A percentile compares a stretch with the other conserved stretches of the same genome.
phyloP scores from a whole-genome alignment of 2,113 vertebrate species.

The Myotis brandtii region DNA sequence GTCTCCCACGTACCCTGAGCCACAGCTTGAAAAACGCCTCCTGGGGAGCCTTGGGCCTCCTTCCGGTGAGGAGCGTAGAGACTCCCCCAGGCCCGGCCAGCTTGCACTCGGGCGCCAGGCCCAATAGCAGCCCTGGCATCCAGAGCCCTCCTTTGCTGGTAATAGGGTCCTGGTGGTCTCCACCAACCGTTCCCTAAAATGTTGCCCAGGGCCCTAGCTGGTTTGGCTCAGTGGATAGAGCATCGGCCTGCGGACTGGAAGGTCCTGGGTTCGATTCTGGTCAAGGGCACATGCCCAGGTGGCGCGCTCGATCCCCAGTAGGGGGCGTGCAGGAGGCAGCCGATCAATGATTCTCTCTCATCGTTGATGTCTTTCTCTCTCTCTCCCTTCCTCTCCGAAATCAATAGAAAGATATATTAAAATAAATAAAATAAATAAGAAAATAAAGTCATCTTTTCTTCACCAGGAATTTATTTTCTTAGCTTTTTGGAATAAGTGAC shows the following conservation, averaged over 20 bases:
- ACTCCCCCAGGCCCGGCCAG: not conserved
- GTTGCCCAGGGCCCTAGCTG: too few relatives aligned
- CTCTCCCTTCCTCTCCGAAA: too few relatives aligned
- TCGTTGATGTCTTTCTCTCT: too few relatives aligned
- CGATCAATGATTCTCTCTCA: too few relatives aligned
- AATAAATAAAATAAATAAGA: too few relatives aligned
- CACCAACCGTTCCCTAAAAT: not conserved
- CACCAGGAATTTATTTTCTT: constrained; percentile 37
- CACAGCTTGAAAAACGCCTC: not conserved
- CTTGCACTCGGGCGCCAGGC: not conserved
- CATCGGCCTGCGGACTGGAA: too few relatives aligned
- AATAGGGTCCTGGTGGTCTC: not conserved
- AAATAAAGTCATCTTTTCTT: constrained; percentile 44
- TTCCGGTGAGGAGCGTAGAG: not conserved
- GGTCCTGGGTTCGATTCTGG: too few relatives aligned
- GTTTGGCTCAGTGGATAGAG: too few relatives aligned
- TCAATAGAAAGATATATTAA: too few relatives aligned
- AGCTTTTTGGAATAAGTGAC: not conserved
- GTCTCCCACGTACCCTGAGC: not conserved
- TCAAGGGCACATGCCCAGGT: too few relatives aligned
- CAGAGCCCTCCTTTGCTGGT: not conserved
- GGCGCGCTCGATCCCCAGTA: too few relatives aligned
- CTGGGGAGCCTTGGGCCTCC: not conserved
- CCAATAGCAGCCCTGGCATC: not conserved
- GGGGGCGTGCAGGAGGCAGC: too few relatives aligned